Conservation (phyloP, 2,888 invertebrate genomes). For the Tenthredo mesomela region DNA sequence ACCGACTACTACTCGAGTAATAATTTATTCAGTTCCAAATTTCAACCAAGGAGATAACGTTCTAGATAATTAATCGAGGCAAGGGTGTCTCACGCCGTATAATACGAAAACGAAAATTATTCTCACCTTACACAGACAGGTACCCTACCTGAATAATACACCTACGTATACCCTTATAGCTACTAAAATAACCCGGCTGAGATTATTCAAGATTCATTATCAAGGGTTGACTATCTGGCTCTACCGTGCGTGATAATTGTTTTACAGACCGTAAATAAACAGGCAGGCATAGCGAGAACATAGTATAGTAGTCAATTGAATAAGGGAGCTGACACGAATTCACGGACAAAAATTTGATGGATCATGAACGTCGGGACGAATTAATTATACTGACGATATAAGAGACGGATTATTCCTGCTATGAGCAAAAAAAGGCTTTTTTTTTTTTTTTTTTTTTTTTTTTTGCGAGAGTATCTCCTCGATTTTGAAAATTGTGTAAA, state of each 20-base stretch:
- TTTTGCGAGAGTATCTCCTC: no score
- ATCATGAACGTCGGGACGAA: no score
- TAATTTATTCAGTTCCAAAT: conserved; percentile 23
- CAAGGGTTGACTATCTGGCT: not conserved
- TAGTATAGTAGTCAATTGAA: not conserved
- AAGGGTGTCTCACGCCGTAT: not conserved
- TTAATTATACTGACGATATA: no score
- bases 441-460: no score
- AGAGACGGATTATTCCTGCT: no score
- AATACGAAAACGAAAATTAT: not conserved
- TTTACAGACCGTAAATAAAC: conserved; percentile 24
- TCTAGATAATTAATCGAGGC: conserved; percentile 1
- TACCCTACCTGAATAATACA: not conserved
- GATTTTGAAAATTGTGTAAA: no score
- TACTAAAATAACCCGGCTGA: not conserved
- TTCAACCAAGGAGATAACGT: conserved; percentile 8
- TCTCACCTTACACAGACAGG: not conserved
- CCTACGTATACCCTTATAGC: not conserved
- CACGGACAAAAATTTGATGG: no score
- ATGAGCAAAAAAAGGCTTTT: no score
- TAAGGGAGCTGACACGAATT: not conserved
- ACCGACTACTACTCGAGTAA: not conserved
- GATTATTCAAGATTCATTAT: not conserved
- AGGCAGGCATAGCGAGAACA: not conserved
- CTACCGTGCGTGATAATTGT: conserved; percentile 25